A percentile compares a stretch with the other conserved stretches of the same genome.
Conservation (phyloP, 2,113 vertebrate species). For the Jaculus jaculus region DNA sequence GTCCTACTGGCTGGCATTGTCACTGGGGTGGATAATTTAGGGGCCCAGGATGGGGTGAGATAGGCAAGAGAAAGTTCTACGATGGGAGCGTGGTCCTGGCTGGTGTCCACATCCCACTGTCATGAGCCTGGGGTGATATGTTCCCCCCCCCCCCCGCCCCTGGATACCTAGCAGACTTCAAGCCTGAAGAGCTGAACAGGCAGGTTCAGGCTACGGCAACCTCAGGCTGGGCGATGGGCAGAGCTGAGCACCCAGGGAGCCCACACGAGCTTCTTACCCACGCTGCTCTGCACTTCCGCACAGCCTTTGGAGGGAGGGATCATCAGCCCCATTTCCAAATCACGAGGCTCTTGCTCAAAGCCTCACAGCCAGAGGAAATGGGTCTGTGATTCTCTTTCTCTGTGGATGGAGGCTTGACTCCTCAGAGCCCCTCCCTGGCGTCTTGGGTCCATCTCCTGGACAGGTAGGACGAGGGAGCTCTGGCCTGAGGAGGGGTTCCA, state of each 20-base stretch:
- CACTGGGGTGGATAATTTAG: neutral
- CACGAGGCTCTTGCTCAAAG: neutral
- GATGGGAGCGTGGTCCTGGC: neutral
- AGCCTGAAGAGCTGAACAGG: neutral
- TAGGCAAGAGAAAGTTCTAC: neutral
- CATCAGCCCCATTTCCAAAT: neutral
- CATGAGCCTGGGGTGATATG: neutral
- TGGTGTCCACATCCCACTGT: neutral
- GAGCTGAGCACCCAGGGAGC: too few species aligned
- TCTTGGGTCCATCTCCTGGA: neutral
- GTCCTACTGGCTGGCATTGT: neutral
- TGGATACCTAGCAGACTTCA: neutral
- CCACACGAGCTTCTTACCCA: accelerated
- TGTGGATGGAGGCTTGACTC: neutral
- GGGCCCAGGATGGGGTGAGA: neutral
- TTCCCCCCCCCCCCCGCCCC: neutral
- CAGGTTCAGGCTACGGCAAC: accelerated
- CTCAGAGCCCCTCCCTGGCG: neutral
- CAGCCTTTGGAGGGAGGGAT: neutral
- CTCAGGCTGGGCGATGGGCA: accelerated
- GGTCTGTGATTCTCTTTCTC: neutral
- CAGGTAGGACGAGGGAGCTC: neutral
- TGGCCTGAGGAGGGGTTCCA: neutral
- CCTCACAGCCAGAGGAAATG: neutral
- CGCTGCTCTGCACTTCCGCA: accelerated